These are phyloP conservation scores for Ptilonorhynchus violaceus DNA, from an alignment of 2,113 vertebrate species.

Conservation along the genomic window DNA sequence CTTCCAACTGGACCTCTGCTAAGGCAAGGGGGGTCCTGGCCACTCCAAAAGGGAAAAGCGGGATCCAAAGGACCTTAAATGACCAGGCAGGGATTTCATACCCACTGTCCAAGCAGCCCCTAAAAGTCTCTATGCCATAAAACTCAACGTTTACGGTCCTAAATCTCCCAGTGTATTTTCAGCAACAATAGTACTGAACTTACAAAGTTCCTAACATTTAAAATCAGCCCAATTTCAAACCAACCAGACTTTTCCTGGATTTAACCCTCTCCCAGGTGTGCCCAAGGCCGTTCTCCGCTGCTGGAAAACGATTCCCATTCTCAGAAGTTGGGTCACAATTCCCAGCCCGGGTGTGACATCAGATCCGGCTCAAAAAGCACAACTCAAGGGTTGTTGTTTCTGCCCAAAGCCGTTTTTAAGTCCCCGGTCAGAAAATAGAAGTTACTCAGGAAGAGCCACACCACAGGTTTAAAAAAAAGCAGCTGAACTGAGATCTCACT, in stretches of 20 bases:
- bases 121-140: background rate
- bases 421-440: background rate
- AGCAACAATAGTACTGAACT: background rate
- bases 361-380: background rate
- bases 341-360: background rate
- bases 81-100: background rate
- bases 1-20: background rate
- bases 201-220: fast-evolving
- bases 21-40: background rate
- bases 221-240: background rate
- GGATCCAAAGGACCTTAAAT: background rate
- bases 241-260: background rate
- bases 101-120: too few relatives aligned
- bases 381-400: background rate
- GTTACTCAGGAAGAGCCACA: too few relatives aligned
- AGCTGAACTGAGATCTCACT: fast-evolving
- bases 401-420: background rate
- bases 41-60: background rate
- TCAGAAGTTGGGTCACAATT: background rate
- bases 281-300: background rate
- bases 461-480: background rate
- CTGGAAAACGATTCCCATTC: background rate
- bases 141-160: background rate
- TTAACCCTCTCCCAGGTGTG: background rate
- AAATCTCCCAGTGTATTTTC: background rate